Percentiles rank a stretch among this genome's conserved stretches.
These are phyloP conservation scores for Vandiemenella viatica DNA, from an alignment of 2,888 invertebrate genomes.

Conservation along the genomic window DNA sequence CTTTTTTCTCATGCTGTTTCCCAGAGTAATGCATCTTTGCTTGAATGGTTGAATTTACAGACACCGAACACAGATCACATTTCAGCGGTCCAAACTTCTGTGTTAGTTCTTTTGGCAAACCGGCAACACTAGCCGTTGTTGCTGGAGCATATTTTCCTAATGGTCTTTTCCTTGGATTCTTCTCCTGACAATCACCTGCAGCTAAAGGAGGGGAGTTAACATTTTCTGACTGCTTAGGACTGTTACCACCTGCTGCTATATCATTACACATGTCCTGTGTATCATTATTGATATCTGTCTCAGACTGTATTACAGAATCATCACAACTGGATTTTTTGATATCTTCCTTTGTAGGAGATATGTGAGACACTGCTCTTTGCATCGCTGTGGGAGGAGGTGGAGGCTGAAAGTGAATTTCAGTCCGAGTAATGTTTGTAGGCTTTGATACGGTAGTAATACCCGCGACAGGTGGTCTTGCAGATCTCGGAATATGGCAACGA, in stretches of 20 bases:
- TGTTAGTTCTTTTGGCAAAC: constrained; percentile 30
- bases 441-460: too few relatives aligned
- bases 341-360: too few relatives aligned
- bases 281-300: background rate
- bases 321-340: too few relatives aligned
- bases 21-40: constrained; percentile 39
- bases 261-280: background rate
- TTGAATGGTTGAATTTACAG: constrained; percentile 25
- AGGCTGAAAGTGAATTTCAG: background rate
- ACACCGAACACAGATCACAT: constrained; percentile 34
- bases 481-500: background rate
- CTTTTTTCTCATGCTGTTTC: constrained; percentile 37
- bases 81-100: constrained; percentile 32
- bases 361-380: too few relatives aligned
- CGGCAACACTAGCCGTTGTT: background rate
- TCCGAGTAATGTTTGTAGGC: background rate
- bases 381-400: too few relatives aligned
- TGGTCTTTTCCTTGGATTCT: background rate
- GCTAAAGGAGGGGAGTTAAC: too few relatives aligned
- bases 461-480: background rate
- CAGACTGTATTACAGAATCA: too few relatives aligned
- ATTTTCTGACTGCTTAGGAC: too few relatives aligned
- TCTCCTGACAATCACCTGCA: too few relatives aligned
- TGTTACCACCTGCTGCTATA: background rate
- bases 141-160: background rate